These are phyloP conservation scores for Hippolais icterina DNA, from an alignment of 2,113 vertebrate species.

Conservation along the genomic window DNA sequence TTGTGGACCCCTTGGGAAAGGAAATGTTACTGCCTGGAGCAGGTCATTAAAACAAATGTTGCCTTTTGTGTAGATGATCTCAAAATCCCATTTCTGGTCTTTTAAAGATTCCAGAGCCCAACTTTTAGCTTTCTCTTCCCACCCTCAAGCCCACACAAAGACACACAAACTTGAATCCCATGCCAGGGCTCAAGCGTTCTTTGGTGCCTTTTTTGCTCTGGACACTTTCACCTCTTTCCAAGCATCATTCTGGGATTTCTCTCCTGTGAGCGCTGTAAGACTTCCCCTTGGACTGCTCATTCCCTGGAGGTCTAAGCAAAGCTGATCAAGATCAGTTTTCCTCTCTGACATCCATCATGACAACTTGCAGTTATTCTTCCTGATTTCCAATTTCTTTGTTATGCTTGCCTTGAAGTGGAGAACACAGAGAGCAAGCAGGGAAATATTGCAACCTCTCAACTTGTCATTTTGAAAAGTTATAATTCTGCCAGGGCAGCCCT, in stretches of 20 bases:
- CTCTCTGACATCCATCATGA: neutral
- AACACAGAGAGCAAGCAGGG: neutral
- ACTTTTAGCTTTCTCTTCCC: neutral
- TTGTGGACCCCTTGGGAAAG: neutral
- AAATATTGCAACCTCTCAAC: no score
- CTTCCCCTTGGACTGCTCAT: neutral
- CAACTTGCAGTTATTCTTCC: neutral
- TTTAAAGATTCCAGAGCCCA: neutral
- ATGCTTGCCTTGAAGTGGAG: neutral
- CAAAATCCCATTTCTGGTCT: neutral
- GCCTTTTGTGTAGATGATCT: neutral
- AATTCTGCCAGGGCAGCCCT: neutral
- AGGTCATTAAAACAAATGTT: neutral
- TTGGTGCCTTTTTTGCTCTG: neutral
- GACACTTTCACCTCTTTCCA: neutral
- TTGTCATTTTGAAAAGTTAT: no score
- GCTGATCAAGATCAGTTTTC: neutral
- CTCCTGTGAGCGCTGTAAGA: neutral
- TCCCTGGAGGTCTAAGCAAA: neutral
- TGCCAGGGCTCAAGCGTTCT: neutral
- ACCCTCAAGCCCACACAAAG: neutral
- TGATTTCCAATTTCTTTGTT: neutral
- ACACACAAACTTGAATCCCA: neutral
- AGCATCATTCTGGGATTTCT: neutral
- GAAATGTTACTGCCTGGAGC: neutral